Conservation (phyloP, 2,113 vertebrate species). For the Orthochromis malagaraziensis region DNA sequence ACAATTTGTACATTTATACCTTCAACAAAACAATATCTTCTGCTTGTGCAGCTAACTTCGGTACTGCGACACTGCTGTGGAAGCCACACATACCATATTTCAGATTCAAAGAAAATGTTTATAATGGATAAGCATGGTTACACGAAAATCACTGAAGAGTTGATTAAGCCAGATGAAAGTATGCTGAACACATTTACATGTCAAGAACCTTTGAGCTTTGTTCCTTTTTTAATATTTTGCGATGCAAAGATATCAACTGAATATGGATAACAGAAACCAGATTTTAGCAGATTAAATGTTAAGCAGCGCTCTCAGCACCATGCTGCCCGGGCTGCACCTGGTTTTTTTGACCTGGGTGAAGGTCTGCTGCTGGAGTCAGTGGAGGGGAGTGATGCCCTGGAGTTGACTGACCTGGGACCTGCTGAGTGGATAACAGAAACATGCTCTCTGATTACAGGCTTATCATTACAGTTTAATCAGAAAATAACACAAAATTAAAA, state of each 20-base stretch:
- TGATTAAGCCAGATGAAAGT: background rate
- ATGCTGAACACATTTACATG: background rate
- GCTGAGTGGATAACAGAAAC: background rate
- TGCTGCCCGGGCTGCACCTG: constrained; percentile 63
- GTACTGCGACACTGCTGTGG: background rate
- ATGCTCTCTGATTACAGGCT: background rate
- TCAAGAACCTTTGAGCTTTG: background rate
- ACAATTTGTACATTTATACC: background rate
- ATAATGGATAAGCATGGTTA: background rate
- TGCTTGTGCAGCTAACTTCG: background rate
- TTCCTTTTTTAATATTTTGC: background rate
- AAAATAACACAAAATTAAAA: background rate
- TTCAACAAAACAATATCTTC: background rate
- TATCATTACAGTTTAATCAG: background rate
- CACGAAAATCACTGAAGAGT: background rate
- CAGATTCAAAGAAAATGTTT: background rate
- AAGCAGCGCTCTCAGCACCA: constrained; percentile 71
- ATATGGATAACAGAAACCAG: background rate
- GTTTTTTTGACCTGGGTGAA: constrained; percentile 40
- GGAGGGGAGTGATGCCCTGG: constrained; percentile 52
- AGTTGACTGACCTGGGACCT: constrained; percentile 71
- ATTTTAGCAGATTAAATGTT: background rate
- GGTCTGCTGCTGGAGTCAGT: constrained; percentile 50
- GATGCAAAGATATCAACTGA: background rate
- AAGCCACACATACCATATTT: background rate